Percentiles rank a stretch among this genome's conserved stretches.
Conservation (phyloP, 1,140 invertebrate genomes). For the Calycopis cecrops region DNA sequence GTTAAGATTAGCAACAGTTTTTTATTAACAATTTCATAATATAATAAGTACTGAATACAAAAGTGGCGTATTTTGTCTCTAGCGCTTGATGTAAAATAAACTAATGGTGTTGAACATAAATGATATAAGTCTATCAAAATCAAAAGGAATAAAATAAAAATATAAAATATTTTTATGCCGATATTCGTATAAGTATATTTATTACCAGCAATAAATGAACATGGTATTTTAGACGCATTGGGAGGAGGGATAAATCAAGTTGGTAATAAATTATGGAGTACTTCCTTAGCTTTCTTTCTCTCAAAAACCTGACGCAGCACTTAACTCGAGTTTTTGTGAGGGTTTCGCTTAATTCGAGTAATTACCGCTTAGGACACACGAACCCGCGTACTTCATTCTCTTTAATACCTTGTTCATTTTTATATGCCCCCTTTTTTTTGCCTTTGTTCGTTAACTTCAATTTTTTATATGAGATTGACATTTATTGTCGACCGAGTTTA, state of each 20-base stretch:
- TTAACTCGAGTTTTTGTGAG: slow-evolving; percentile 16
- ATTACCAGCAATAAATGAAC: background rate
- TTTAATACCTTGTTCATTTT: background rate
- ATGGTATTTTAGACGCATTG: background rate
- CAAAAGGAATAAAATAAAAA: no score
- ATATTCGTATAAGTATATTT: slow-evolving; percentile 6
- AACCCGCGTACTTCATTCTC: background rate
- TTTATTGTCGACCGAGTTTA: no score
- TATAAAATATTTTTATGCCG: no score
- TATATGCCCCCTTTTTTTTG: slow-evolving; percentile 2
- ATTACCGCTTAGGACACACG: slow-evolving; percentile 13
- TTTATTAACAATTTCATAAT: no score
- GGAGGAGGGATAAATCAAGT: slow-evolving; percentile 13
- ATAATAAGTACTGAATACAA: no score
- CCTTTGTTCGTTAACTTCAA: background rate
- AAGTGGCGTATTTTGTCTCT: no score
- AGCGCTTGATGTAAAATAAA: no score
- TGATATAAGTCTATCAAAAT: no score
- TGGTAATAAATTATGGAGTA: slow-evolving; percentile 14
- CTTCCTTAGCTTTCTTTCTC: slow-evolving; percentile 10
- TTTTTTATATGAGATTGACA: no score
- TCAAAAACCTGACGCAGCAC: slow-evolving; percentile 14
- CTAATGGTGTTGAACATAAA: no score
- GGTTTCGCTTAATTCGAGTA: slow-evolving; percentile 11
- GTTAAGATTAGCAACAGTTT: no score